Evolutionary conservation across 2,113 vertebrate genomes (phyloP).

Genomic region (Odontesthes bonariensis): DNA sequence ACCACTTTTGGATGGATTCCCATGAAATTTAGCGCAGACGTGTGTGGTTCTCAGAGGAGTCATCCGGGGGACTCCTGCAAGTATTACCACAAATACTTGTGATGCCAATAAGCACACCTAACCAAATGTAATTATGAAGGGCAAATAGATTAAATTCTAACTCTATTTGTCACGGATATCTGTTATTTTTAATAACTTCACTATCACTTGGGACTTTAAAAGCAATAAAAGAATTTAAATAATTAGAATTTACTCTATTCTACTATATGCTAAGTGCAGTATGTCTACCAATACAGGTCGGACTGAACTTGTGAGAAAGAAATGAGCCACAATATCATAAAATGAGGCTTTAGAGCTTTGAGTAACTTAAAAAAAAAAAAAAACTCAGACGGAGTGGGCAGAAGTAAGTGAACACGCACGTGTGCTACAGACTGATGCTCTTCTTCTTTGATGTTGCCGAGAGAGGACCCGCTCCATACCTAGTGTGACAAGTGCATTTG

Average conservation of each 20-base stretch:
- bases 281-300: too few relatives aligned
- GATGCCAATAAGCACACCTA: not conserved
- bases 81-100: too few relatives aligned
- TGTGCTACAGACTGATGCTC: not conserved
- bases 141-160: too few relatives aligned
- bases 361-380: too few relatives aligned
- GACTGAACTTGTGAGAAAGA: too few relatives aligned
- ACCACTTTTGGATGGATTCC: not conserved
- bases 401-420: conserved; percentile 2
- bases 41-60: not conserved
- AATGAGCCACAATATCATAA: not conserved
- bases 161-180: not conserved
- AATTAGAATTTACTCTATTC: too few relatives aligned
- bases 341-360: not conserved
- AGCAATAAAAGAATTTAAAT: not conserved
- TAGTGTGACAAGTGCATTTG: conserved; percentile 23
- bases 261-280: too few relatives aligned
- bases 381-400: conserved; percentile 4
- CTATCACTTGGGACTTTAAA: not conserved
- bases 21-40: not conserved
- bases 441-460: not conserved
- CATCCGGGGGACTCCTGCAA: not conserved
- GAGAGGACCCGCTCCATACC: not conserved
- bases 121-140: not conserved
- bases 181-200: not conserved